Evolutionary conservation across 2,797 vertebrate species (phyloP), one percentile per base, ranked within the genome.

Genomic region (Peromyscus nudipes): DNA sequence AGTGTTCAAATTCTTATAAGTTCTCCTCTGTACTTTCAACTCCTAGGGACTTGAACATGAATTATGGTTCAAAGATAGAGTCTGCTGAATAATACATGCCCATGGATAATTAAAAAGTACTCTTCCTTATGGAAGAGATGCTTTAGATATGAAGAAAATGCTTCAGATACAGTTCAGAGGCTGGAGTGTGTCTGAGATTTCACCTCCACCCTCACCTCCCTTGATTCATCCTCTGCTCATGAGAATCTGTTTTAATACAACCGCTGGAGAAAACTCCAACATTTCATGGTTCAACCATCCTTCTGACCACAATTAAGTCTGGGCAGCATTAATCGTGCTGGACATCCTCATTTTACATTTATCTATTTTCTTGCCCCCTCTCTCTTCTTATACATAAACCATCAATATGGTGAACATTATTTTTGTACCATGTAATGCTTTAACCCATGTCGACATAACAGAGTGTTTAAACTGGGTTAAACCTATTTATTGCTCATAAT

Each of bases 1-100:
- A 81, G 89, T n/a, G 92, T 93, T 89, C 80, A 86, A 95, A 94
- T 92, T 92, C 87, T 96, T 83, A 52, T 86, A 89, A 91, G 89
- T 96, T 96, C 49, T 92, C n/a, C 67, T 49, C 67, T 89, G 65
- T 0, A 21, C 67, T 97, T 95, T 96, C 81, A 96, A 81, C 55
- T 85, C 92, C 76, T 88, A 75, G 76, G 69, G 80, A 83, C 52
- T 89, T 83, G 40, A 79, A 57, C 19, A 2, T 92, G 60, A 95
- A 94, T 97, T 97, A 95, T 91, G 88, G 96, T 94, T 96, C 60
- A 88, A 89, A 94, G 88, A 82, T 65, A 81, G 71, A 82, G 25
- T 96, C 94, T 86, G 64, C 75, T 96, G 96, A 97, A 96, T 97
- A 96, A 97, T 90, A 25, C 73, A 88, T 90, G 49, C 4, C 40